A percentile compares a stretch with the other conserved stretches of the same genome.
phyloP scores from a whole-genome alignment of 2,797 vertebrate genomes.

The Phylloscopus collybita region DNA sequence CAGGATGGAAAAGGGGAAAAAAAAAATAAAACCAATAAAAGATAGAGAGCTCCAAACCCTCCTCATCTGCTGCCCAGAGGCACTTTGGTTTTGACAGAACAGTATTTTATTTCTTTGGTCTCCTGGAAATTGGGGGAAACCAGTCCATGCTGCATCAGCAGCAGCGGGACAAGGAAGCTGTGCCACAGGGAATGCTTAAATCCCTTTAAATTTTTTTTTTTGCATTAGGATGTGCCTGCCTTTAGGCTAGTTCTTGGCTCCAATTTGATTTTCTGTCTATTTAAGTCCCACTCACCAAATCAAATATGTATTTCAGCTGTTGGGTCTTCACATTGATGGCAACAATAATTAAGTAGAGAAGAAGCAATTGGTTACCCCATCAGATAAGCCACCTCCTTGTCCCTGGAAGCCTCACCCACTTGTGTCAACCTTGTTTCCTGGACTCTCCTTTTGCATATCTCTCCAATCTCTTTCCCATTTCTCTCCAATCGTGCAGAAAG shows the following conservation, averaged over 20 bases:
- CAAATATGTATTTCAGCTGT: background rate
- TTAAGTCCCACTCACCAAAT: slow-evolving; percentile 6
- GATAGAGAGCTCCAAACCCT: background rate
- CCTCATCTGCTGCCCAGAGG: slow-evolving; percentile 30
- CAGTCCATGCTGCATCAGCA: background rate
- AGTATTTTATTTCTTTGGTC: slow-evolving; percentile 45
- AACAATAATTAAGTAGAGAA: background rate
- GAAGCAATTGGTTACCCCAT: background rate
- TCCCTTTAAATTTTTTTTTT: background rate
- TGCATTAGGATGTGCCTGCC: background rate
- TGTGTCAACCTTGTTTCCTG: background rate
- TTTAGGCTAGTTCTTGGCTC: background rate
- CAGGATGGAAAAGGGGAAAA: background rate
- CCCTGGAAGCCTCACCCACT: background rate
- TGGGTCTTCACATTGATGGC: background rate
- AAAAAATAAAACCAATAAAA: background rate
- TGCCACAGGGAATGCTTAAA: background rate
- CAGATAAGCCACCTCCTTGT: background rate
- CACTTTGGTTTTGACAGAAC: slow-evolving; percentile 24
- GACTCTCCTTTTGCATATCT: background rate
- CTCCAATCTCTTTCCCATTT: background rate
- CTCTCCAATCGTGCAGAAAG: background rate
- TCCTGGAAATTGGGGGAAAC: slow-evolving; percentile 14
- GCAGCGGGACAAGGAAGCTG: background rate
- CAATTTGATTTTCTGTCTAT: slow-evolving; percentile 1